phyloP scores from a whole-genome alignment of 2,888 invertebrate genomes.

The Opisthograptis luteolata region DNA sequence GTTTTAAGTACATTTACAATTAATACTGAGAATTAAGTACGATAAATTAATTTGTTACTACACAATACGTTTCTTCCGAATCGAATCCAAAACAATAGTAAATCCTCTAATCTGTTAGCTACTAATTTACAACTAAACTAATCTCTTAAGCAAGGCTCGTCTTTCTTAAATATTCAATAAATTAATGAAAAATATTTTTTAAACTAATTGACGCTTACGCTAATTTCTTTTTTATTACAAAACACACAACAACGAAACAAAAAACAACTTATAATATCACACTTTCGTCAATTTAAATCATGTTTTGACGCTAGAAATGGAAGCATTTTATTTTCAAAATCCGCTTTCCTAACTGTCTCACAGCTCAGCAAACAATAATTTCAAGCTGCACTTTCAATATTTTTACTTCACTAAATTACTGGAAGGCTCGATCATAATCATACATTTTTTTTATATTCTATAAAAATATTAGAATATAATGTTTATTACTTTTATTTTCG shows the following conservation, averaged over 20 bases:
- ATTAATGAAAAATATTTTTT: constrained; percentile 66
- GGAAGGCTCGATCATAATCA: constrained; percentile 82
- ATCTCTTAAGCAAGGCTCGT: constrained; percentile 82
- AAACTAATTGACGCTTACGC: constrained; percentile 70
- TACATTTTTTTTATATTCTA: constrained; percentile 76
- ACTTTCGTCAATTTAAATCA: constrained; percentile 71
- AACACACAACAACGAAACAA: constrained; percentile 83
- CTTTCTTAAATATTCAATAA: constrained; percentile 82
- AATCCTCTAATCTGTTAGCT: constrained; percentile 56
- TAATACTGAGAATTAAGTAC: constrained; percentile 20
- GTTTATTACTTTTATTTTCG: constrained; percentile 61
- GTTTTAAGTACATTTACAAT: constrained; percentile 26
- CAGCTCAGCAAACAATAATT: constrained; percentile 73
- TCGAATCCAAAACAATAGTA: constrained; percentile 56
- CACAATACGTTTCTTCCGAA: constrained; percentile 11
- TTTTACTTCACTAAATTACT: constrained; percentile 80
- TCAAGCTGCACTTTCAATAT: constrained; percentile 71
- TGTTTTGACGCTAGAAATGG: constrained; percentile 68
- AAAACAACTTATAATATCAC: constrained; percentile 82
- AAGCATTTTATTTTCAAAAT: constrained; percentile 64
- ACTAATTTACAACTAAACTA: constrained; percentile 79
- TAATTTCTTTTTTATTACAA: constrained; percentile 74
- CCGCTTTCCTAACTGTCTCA: constrained; percentile 67
- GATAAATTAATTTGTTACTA: not conserved
- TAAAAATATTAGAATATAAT: constrained; percentile 83